Conservation (phyloP, 2,888 invertebrate species). For the Mongoloraphidia duomilia region DNA sequence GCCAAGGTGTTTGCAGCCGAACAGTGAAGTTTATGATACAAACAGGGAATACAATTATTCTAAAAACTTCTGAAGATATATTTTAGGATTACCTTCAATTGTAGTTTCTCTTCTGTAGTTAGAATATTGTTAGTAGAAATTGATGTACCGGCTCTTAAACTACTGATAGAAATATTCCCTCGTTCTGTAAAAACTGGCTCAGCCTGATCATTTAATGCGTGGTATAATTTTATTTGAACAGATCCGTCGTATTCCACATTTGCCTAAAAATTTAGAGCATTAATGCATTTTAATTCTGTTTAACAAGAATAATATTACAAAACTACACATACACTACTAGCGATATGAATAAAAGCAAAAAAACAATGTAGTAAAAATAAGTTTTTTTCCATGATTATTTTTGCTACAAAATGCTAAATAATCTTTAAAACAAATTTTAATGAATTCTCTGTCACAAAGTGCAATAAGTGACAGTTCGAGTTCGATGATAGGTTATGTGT, state of each 20-base stretch:
- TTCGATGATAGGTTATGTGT: no score
- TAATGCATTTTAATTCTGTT: background rate
- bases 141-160: conserved; percentile 49
- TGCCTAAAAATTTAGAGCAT: conserved; percentile 27
- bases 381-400: no score
- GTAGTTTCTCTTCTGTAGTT: conserved; percentile 36
- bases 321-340: no score
- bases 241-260: conserved; percentile 62
- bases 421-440: no score
- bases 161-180: conserved; percentile 56
- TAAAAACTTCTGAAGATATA: background rate
- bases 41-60: no score
- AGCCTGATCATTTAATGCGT: conserved; percentile 42
- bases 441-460: no score
- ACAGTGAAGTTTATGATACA: no score
- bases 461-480: no score
- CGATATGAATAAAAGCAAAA: no score
- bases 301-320: conserved; percentile 10
- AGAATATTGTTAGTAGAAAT: conserved; percentile 46
- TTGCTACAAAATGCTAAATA: no score
- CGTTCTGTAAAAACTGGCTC: conserved; percentile 44
- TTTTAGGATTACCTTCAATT: conserved; percentile 35
- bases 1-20: no score
- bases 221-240: conserved; percentile 54
- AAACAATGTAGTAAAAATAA: no score